Percentiles rank a stretch among this genome's conserved stretches.
These are phyloP conservation scores for Pseudomyrmex pallidus DNA, from an alignment of 1,140 invertebrate genomes.

Conservation along the genomic window DNA sequence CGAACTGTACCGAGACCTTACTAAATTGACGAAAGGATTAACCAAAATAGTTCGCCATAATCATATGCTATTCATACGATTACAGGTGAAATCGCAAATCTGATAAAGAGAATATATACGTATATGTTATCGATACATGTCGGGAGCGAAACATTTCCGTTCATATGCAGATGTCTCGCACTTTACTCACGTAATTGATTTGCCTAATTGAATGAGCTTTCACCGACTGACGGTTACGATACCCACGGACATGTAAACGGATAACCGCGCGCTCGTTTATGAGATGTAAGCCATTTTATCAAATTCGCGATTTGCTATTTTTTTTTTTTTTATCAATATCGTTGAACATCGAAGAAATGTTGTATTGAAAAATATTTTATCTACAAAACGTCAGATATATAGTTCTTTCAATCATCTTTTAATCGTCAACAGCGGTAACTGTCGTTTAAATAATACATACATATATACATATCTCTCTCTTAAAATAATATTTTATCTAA, in stretches of 20 bases:
- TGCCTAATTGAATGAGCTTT: constrained; percentile 53
- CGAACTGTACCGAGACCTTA: background rate
- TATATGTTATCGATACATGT: constrained; percentile 39
- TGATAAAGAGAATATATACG: constrained; percentile 8
- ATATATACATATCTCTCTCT: too few species aligned
- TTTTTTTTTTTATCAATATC: background rate
- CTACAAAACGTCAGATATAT: too few species aligned
- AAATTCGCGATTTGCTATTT: background rate
- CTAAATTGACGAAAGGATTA: constrained; percentile 1
- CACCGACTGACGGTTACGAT: constrained; percentile 19
- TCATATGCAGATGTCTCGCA: constrained; percentile 25
- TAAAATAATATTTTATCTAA: too few species aligned
- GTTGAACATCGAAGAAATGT: background rate
- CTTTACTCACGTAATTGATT: constrained; percentile 42
- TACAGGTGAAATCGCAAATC: background rate
- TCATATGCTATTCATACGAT: background rate
- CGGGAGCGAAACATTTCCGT: constrained; percentile 26
- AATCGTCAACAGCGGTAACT: too few species aligned
- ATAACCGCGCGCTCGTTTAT: constrained; percentile 10
- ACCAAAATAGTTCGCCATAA: constrained; percentile 4
- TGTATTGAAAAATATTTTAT: too few species aligned
- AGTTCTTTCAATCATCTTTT: too few species aligned
- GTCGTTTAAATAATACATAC: too few species aligned
- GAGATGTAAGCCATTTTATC: constrained; percentile 11
- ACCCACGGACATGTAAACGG: constrained; percentile 23